Conservation (phyloP, 2,888 invertebrate species). For the Synergus laeviventris region DNA sequence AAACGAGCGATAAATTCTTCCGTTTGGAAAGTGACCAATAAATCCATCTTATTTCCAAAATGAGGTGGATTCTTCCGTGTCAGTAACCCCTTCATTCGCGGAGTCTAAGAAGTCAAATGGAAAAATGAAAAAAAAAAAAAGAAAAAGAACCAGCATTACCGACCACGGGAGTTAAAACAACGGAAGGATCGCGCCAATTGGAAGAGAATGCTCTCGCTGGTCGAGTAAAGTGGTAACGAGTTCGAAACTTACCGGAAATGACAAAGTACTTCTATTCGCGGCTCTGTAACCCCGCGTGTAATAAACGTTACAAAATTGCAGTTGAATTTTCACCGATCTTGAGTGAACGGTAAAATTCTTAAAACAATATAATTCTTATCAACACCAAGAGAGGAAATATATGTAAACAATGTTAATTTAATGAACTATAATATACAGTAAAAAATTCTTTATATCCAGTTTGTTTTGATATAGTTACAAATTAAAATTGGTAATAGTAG, state of each 20-base stretch:
- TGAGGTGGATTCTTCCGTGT: slow-evolving; percentile 11
- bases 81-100: slow-evolving; percentile 25
- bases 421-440: too few species aligned
- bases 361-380: slow-evolving; percentile 47
- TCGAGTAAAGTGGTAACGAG: slow-evolving; percentile 50
- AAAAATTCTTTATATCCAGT: background rate
- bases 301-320: slow-evolving; percentile 41
- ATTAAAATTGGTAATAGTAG: background rate
- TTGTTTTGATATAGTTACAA: background rate
- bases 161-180: slow-evolving; percentile 30
- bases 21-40: slow-evolving; percentile 20
- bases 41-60: slow-evolving; percentile 24
- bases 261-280: slow-evolving; percentile 41
- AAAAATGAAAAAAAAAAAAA: background rate
- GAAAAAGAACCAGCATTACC: slow-evolving; percentile 5
- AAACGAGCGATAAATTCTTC: slow-evolving; percentile 5
- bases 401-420: background rate
- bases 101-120: slow-evolving; percentile 18
- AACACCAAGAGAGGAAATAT: slow-evolving; percentile 27
- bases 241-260: slow-evolving; percentile 51
- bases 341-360: slow-evolving; percentile 43
- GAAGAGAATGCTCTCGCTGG: slow-evolving; percentile 36
- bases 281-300: slow-evolving; percentile 15
- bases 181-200: slow-evolving; percentile 38
- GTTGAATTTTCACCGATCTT: slow-evolving; percentile 49